These are phyloP conservation scores for Atethmia centrago DNA, from an alignment of 2,888 invertebrate genomes.

Conservation along the genomic window DNA sequence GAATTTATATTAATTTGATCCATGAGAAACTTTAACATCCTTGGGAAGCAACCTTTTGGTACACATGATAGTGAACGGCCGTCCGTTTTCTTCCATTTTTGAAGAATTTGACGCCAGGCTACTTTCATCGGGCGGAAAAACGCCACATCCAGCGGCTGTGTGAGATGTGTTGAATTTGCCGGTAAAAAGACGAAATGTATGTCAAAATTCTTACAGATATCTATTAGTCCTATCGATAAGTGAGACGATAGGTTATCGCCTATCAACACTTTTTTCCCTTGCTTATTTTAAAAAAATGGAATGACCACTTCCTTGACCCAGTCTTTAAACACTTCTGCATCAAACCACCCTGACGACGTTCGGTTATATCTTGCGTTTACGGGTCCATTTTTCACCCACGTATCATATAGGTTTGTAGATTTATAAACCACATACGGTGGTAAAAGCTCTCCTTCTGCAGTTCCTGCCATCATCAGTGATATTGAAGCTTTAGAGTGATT, in stretches of 20 bases:
- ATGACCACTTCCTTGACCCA: not conserved
- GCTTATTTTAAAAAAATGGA: not conserved
- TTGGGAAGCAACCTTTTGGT: slow-evolving; percentile 11
- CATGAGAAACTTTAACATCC: slow-evolving; percentile 11
- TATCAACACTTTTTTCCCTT: slow-evolving; percentile 6
- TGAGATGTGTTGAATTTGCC: not conserved
- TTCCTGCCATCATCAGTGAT: not conserved
- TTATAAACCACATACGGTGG: not conserved
- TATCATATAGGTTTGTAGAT: not conserved
- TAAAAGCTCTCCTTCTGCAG: not conserved
- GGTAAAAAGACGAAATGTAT: slow-evolving; percentile 6
- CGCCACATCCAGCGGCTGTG: not conserved
- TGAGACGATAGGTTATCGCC: slow-evolving; percentile 12
- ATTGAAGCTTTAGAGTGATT: too few species aligned
- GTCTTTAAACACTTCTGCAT: not conserved
- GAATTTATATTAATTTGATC: slow-evolving; percentile 10
- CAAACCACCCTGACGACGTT: slow-evolving; percentile 3
- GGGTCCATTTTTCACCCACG: not conserved
- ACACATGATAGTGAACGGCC: slow-evolving; percentile 8
- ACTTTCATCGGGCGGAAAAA: slow-evolving; percentile 7
- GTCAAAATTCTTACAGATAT: slow-evolving; percentile 4
- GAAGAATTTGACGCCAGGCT: slow-evolving; percentile 4
- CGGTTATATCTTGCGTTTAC: not conserved
- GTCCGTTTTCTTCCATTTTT: not conserved
- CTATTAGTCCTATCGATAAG: slow-evolving; percentile 1